Percentiles rank a stretch among this genome's conserved stretches.
These are phyloP conservation scores for Unio delphinus DNA, from an alignment of 2,888 invertebrate genomes.

Conservation along the genomic window DNA sequence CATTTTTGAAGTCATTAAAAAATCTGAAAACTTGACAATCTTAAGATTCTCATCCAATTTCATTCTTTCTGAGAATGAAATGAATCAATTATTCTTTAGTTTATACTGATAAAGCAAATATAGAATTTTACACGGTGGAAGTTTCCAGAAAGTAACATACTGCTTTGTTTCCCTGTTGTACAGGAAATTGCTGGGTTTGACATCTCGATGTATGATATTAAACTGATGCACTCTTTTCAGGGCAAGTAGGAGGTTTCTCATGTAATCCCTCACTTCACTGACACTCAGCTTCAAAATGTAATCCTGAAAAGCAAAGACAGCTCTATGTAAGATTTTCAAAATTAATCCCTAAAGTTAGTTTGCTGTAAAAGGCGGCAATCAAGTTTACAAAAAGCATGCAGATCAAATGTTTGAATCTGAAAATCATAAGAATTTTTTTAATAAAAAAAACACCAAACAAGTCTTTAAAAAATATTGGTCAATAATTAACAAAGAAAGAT, in stretches of 20 bases:
- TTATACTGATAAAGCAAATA: not conserved
- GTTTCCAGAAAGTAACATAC: constrained; percentile 43
- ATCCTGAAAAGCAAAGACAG: constrained; percentile 75
- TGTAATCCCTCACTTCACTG: constrained; percentile 82
- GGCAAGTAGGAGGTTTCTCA: constrained; percentile 85
- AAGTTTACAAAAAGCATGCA: too few species aligned
- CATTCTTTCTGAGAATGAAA: not conserved
- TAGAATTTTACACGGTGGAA: not conserved
- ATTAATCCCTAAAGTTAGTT: too few species aligned
- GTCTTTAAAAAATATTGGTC: too few species aligned
- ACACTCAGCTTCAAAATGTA: constrained; percentile 75
- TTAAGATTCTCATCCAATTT: not conserved
- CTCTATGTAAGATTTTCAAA: too few species aligned
- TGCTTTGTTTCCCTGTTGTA: constrained; percentile 79
- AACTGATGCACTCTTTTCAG: constrained; percentile 86
- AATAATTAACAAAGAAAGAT: too few species aligned
- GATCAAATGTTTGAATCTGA: too few species aligned
- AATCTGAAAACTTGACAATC: too few species aligned
- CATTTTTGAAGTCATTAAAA: too few species aligned
- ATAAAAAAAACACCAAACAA: too few species aligned
- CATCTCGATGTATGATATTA: constrained; percentile 89
- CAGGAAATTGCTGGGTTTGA: constrained; percentile 93
- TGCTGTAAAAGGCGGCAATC: too few species aligned
- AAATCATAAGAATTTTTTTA: too few species aligned
- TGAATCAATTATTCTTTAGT: not conserved